Evolutionary conservation across 2,888 invertebrate species (phyloP), one percentile per base, ranked within the genome.

Genomic region (Didymodactylos carnosus): DNA sequence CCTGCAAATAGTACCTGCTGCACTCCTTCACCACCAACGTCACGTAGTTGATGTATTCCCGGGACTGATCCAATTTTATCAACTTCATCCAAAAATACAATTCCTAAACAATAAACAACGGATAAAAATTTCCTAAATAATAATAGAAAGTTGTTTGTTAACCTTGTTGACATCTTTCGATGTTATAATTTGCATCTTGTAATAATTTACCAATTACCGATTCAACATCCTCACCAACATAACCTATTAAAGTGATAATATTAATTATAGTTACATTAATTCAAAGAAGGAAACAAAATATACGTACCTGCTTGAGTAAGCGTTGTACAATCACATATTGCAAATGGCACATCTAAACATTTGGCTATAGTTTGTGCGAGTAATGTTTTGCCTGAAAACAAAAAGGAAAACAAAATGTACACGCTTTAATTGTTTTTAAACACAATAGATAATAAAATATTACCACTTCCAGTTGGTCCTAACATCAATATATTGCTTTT

Each of bases 211-310:
- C 93, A 80, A 98, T 93, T 73, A 97, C 95, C 81, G 93, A 93
- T 85, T 98, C 97, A 80, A 98, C 95, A 83, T 98, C 98, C 84
- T 98, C 97, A n/a, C 98, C 98, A 11, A 98, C 97, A 83, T 97
- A 97, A 46, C 97, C 62, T 62, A 35, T 10, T 35, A 35, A 29
- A 62, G 35, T 11, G 16, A 2, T 35, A 62, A 29, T 8, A 14
- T 8, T n/a, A n/a, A n/a, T n/a, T n/a, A n/a, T n/a, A n/a, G n/a
- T n/a, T n/a, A n/a, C n/a, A n/a, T n/a, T n/a, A n/a, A n/a, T n/a
- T n/a, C n/a, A n/a, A n/a, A n/a, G n/a, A n/a, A n/a, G n/a, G n/a
- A n/a, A n/a, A n/a, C n/a, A n/a, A n/a, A n/a, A n/a, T n/a, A 1
- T 35, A 27, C 14, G 19, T 62, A 62, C 62, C 84, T 43, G 84